These are phyloP conservation scores for Dorcus hopei DNA, from an alignment of 2,888 invertebrate genomes.

Conservation along the genomic window DNA sequence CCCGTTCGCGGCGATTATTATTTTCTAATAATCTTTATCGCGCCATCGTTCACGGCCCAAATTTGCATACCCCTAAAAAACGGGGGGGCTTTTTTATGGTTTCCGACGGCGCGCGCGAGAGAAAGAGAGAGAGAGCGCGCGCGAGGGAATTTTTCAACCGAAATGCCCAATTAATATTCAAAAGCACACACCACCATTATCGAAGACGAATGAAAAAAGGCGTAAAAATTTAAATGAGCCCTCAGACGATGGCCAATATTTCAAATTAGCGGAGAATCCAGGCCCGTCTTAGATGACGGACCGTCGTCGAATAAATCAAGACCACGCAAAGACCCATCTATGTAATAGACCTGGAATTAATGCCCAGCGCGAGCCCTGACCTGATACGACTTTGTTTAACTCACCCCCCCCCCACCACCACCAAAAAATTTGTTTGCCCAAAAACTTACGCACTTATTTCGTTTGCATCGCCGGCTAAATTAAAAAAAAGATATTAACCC, in stretches of 20 bases:
- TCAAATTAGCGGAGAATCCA: constrained; percentile 23
- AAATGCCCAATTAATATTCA: constrained; percentile 24
- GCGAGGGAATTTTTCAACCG: neutral
- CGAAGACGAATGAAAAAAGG: constrained; percentile 28
- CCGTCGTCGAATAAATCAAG: neutral
- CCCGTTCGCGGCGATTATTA: neutral
- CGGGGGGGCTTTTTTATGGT: neutral
- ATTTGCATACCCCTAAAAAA: neutral
- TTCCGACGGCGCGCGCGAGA: neutral
- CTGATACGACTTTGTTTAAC: too few species aligned
- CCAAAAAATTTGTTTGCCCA: too few species aligned
- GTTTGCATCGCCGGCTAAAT: too few species aligned
- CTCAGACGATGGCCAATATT: constrained; percentile 21
- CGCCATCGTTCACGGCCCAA: neutral
- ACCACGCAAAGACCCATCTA: too few species aligned
- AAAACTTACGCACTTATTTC: too few species aligned
- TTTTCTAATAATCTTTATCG: neutral
- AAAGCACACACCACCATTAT: constrained; percentile 26
- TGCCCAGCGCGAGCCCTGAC: too few species aligned
- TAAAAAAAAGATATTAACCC: too few species aligned
- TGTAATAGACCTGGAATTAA: too few species aligned
- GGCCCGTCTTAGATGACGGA: neutral
- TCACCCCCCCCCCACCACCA: too few species aligned
- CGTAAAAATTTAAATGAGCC: constrained; percentile 27
- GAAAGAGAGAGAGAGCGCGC: neutral